Evolutionary conservation across 2,888 invertebrate genomes (phyloP).

Genomic region (Orchesella flavescens): DNA sequence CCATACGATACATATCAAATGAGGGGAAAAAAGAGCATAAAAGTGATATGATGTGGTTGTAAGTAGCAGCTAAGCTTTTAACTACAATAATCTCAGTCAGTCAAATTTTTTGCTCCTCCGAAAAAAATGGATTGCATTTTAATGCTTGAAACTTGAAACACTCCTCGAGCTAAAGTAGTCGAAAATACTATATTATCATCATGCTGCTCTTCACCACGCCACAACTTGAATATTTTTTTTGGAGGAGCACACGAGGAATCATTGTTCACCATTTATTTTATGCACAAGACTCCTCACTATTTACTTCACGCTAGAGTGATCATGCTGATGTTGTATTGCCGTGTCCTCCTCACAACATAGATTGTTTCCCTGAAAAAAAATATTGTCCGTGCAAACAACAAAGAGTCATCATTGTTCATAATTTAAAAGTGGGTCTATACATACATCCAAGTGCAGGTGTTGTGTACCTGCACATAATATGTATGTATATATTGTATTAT

Average conservation of each 20-base stretch:
- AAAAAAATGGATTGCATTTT: slow-evolving; percentile 18
- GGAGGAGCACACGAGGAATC: slow-evolving; percentile 28
- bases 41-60: neutral
- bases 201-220: slow-evolving; percentile 1
- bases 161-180: neutral
- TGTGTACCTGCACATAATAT: neutral
- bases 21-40: neutral
- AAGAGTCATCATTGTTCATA: slow-evolving; percentile 64
- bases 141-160: slow-evolving; percentile 10
- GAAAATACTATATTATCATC: neutral
- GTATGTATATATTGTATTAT: neutral
- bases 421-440: slow-evolving; percentile 47
- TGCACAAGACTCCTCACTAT: slow-evolving; percentile 56
- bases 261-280: slow-evolving; percentile 36
- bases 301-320: slow-evolving; percentile 71
- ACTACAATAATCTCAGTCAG: slow-evolving; percentile 12
- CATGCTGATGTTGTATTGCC: slow-evolving; percentile 64
- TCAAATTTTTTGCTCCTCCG: slow-evolving; percentile 12
- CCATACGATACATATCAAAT: neutral
- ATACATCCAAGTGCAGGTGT: neutral
- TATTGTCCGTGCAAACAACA: slow-evolving; percentile 69
- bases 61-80: slow-evolving; percentile 15
- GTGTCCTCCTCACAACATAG: slow-evolving; percentile 44
- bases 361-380: slow-evolving; percentile 61
- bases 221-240: neutral